Percentiles rank a stretch among this genome's conserved stretches.
phyloP scores from a whole-genome alignment of 2,113 vertebrate species.

The Cheirogaleus medius region DNA sequence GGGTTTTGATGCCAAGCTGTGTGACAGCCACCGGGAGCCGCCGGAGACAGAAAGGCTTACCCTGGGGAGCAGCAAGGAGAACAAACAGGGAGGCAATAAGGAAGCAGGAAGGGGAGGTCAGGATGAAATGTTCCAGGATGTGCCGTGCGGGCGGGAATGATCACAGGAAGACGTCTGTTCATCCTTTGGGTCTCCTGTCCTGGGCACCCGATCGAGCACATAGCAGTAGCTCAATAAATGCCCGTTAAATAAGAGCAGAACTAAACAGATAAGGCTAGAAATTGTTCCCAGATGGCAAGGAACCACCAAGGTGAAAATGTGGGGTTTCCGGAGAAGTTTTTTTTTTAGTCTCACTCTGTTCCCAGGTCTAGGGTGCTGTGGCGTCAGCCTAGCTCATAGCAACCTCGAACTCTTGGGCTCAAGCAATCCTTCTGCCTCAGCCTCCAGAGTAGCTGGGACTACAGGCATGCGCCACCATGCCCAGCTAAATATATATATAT shows the following conservation, averaged over 20 bases:
- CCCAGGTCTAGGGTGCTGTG: too few species aligned
- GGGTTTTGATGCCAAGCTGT: not conserved
- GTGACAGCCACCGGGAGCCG: not conserved
- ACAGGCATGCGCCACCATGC: too few species aligned
- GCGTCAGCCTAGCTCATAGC: too few species aligned
- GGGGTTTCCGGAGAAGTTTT: not conserved
- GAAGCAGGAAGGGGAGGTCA: not conserved
- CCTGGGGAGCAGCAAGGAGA: not conserved
- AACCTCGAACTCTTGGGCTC: too few species aligned
- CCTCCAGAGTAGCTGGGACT: too few species aligned
- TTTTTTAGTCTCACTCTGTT: too few species aligned
- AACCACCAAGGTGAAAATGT: not conserved
- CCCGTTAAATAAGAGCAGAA: not conserved
- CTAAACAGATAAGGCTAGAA: not conserved
- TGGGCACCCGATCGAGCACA: not conserved
- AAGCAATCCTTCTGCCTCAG: too few species aligned
- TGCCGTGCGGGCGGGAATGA: not conserved
- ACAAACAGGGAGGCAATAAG: accelerated
- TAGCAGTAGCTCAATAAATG: not conserved
- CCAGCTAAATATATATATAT: too few species aligned
- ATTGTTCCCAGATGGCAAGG: not conserved
- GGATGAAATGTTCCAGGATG: too few species aligned
- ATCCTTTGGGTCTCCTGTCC: not conserved
- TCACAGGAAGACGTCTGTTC: not conserved
- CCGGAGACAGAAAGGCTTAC: not conserved